These are phyloP conservation scores for Thamnophis elegans DNA, from an alignment of 2,797 vertebrate species.

Conservation along the genomic window DNA sequence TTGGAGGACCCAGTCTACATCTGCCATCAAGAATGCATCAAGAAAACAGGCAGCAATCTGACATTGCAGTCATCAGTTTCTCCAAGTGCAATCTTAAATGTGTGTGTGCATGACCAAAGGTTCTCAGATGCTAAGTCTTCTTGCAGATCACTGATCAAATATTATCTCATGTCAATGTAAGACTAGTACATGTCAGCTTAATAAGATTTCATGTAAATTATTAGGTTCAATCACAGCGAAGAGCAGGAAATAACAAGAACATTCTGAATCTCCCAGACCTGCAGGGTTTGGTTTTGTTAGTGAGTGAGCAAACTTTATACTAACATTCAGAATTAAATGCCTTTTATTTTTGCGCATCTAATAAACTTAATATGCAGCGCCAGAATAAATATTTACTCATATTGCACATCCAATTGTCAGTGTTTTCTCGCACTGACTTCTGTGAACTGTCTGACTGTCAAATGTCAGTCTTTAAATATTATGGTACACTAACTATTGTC, in stretches of 20 bases:
- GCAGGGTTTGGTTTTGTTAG: not conserved
- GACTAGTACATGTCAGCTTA: not conserved
- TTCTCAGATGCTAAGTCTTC: not conserved
- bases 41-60: not conserved
- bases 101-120: not conserved
- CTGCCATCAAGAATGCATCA: not conserved
- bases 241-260: not conserved
- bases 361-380: too few species aligned
- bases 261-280: not conserved
- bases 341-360: not conserved
- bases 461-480: not conserved
- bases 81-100: not conserved
- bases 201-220: not conserved
- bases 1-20: not conserved
- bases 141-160: not conserved
- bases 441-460: not conserved
- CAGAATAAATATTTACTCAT: not conserved
- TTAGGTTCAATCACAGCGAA: not conserved
- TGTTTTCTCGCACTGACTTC: not conserved
- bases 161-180: not conserved
- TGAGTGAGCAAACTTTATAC: not conserved
- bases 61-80: not conserved
- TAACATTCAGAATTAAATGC: not conserved
- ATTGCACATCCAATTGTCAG: not conserved
- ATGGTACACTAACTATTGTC: not conserved